These are phyloP conservation scores for Andrena marginata DNA, from an alignment of 2,888 invertebrate genomes.

Conservation along the genomic window DNA sequence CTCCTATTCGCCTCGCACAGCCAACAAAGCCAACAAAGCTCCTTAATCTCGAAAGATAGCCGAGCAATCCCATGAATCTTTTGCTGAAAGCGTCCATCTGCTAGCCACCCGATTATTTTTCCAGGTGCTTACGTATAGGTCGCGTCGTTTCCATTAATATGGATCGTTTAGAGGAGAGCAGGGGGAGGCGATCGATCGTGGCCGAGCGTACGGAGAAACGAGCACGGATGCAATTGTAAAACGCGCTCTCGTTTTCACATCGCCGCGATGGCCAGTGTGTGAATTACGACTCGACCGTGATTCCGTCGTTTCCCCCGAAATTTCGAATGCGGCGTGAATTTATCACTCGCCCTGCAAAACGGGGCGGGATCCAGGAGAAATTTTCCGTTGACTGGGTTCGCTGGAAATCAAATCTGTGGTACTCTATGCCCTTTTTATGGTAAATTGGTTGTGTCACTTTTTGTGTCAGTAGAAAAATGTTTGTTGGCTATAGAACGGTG, in stretches of 20 bases:
- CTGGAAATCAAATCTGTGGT: not conserved
- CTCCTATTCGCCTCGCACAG: too few species aligned
- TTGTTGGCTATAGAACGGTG: too few species aligned
- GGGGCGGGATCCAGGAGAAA: conserved; percentile 43
- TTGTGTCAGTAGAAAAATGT: too few species aligned
- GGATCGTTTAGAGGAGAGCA: conserved; percentile 55
- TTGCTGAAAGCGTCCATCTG: conserved; percentile 50
- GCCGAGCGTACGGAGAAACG: conserved; percentile 17
- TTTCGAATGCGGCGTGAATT: conserved; percentile 62
- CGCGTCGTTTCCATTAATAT: conserved; percentile 69
- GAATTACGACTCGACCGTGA: conserved; percentile 68
- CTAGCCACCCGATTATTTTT: conserved; percentile 55
- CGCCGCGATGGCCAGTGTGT: conserved; percentile 43
- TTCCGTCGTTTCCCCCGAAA: conserved; percentile 57
- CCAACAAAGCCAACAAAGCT: not conserved
- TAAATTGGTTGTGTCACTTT: not conserved
- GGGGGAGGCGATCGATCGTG: conserved; percentile 52
- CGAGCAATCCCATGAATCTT: conserved; percentile 30
- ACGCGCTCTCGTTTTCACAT: conserved; percentile 42
- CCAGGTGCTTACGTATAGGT: conserved; percentile 52
- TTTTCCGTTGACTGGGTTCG: conserved; percentile 28
- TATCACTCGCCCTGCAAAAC: conserved; percentile 51
- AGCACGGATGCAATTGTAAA: conserved; percentile 61
- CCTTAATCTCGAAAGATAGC: not conserved
- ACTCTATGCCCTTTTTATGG: not conserved